These are phyloP conservation scores for Halictus quadricinctus DNA, from an alignment of 2,888 invertebrate species.

Conservation along the genomic window DNA sequence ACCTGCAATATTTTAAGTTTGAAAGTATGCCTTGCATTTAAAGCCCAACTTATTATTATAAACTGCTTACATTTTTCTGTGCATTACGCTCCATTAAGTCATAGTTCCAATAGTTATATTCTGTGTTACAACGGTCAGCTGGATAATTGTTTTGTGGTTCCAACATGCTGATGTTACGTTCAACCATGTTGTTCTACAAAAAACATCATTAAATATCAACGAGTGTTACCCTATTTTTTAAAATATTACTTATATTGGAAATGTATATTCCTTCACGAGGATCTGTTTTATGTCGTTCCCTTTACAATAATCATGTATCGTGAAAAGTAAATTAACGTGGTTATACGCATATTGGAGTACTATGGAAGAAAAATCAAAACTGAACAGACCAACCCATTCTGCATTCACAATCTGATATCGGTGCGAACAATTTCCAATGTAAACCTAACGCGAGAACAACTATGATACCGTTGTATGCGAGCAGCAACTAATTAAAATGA, in stretches of 20 bases:
- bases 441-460: slow-evolving; percentile 9
- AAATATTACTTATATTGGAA: not conserved
- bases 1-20: not conserved
- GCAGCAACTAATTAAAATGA: slow-evolving; percentile 14
- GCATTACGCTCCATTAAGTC: slow-evolving; percentile 68
- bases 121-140: slow-evolving; percentile 72
- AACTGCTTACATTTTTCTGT: slow-evolving; percentile 61
- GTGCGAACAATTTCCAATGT: slow-evolving; percentile 24
- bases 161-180: slow-evolving; percentile 77
- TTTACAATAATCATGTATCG: not conserved
- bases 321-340: not conserved
- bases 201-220: slow-evolving; percentile 21
- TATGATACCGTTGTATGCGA: slow-evolving; percentile 20
- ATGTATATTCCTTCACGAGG: not conserved
- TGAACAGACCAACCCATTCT: not conserved
- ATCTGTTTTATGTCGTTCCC: not conserved
- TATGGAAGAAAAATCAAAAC: not conserved
- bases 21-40: not conserved
- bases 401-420: not conserved
- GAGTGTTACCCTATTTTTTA: not conserved
- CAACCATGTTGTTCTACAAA: slow-evolving; percentile 67
- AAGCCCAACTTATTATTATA: slow-evolving; percentile 12
- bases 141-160: slow-evolving; percentile 76
- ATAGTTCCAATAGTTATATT: slow-evolving; percentile 79
- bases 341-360: not conserved